Evolutionary conservation across 2,113 vertebrate genomes (phyloP), one percentile per base, ranked within the genome.

Genomic region (Silurus glanis): DNA sequence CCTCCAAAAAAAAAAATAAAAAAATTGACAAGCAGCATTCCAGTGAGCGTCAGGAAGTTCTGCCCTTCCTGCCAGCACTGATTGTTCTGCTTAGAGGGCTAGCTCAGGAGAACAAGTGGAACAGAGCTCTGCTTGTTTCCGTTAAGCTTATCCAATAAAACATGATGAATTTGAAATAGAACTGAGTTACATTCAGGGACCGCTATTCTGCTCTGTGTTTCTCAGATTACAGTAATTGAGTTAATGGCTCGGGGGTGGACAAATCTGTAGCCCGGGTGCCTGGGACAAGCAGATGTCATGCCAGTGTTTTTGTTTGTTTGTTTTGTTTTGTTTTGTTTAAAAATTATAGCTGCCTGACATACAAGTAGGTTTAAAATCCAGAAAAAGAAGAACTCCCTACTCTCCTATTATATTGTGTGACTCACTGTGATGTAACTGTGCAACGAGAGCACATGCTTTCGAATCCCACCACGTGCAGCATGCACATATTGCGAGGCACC

Each of bases 41-140:
- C 89, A 64, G 28, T 2, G 45, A 83, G 79, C 80, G 25, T 67
- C 28, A 90, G 89, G 89, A 90, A 90, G 87, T 86, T 87, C 87
- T 86, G 61, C 87, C 84, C 87, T 90, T 88, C 87, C 84, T 80
- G 84, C 9, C 81, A 84, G 74, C 9, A 75, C 14, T 49, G 82
- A 87, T 89, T 86, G 86, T 88, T 89, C 84, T 86, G 69, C 76
- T n/a, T 5, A 5, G 76, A 49, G 56, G 49, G 61, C 76, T 25
- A 53, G 72, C 66, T 80, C 80, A 81, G 21, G 72, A 56, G 81
- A 82, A 59, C 67, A n/a, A 84, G 49, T 75, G 19, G 58, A 88
- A 86, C 64, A 78, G 37, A 55, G 61, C 56, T 83, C 67, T 62
- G 53, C 80, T 86, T 82, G 74, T 84, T 62, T 82, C 53, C 37